Conservation (phyloP, 2,113 vertebrate genomes). For the Galemys pyrenaicus region DNA sequence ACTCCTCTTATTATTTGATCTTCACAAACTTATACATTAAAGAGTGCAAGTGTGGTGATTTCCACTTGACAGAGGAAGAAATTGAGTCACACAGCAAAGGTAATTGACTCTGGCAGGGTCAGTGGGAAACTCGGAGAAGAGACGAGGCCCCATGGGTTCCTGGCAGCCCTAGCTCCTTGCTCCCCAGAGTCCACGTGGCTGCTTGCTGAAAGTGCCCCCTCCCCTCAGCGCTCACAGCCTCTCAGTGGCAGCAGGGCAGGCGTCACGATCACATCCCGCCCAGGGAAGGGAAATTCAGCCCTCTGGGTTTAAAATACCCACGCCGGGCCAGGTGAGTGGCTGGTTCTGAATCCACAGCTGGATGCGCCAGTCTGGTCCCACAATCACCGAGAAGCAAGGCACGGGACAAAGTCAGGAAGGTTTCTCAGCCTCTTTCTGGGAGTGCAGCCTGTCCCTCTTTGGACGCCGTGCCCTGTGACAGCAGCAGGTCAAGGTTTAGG, state of each 20-base stretch:
- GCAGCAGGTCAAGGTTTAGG: neutral
- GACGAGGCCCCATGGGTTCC: neutral
- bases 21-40: neutral
- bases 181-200: neutral
- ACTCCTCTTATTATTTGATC: slow-evolving; percentile 32
- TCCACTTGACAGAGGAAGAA: neutral
- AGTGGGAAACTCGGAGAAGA: neutral
- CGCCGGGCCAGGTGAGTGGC: too few relatives aligned
- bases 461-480: neutral
- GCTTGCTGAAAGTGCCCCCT: neutral
- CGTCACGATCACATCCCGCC: neutral
- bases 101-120: neutral
- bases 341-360: neutral
- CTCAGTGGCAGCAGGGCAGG: neutral
- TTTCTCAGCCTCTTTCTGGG: neutral
- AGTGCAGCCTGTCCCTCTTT: neutral
- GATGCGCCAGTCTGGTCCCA: neutral
- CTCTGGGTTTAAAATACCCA: too few relatives aligned
- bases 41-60: neutral
- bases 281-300: neutral
- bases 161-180: neutral
- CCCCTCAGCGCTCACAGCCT: neutral
- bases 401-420: neutral
- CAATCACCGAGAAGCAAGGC: neutral
- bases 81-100: slow-evolving; percentile 23